Evolutionary conservation across 2,888 invertebrate species (phyloP), one percentile per base, ranked within the genome.

Genomic region (Brachycybe producta): DNA sequence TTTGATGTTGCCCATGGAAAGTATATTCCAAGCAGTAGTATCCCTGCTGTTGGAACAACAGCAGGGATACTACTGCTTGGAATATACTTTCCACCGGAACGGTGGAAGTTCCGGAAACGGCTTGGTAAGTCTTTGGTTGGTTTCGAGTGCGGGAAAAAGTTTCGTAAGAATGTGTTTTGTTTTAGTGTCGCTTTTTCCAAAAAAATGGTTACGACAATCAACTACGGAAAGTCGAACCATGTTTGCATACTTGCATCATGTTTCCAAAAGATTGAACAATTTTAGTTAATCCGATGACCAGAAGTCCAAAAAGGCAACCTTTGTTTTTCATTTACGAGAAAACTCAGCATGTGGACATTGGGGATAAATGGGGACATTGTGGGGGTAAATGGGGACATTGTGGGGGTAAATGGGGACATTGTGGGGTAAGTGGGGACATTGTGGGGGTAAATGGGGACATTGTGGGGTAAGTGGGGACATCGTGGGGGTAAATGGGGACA

Each of bases 21-120:
- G 32, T 38, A 47, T 30, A 47, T 38, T 13, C 47, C 47, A 8
- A 47, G 24, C 35, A 32, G 13, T 24, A 47, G 38, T n/a, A 47
- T 15, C 7, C 47, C 47, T 19, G 38, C 35, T 47, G 47, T 47
- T 2, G 47, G 47, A 13, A 35, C 47, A 11, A 47, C n/a, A n/a
- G n/a, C n/a, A n/a, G n/a, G n/a, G n/a, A n/a, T n/a, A n/a, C n/a
- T n/a, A n/a, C n/a, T n/a, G n/a, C n/a, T n/a, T n/a, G n/a, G n/a
- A n/a, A n/a, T n/a, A n/a, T n/a, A n/a, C n/a, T n/a, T n/a, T n/a
- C n/a, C n/a, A n/a, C n/a, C n/a, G n/a, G n/a, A n/a, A n/a, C n/a
- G n/a, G n/a, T 4, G 5, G 47, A 47, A 3, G 47, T 47, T 35
- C 47, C 47, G 15, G 47, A 35, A 7, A 47, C 32, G 13, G 47